Evolutionary conservation across 2,113 vertebrate species (phyloP), one percentile per base, ranked within the genome.

Genomic region (Sclerurus mexicanus): DNA sequence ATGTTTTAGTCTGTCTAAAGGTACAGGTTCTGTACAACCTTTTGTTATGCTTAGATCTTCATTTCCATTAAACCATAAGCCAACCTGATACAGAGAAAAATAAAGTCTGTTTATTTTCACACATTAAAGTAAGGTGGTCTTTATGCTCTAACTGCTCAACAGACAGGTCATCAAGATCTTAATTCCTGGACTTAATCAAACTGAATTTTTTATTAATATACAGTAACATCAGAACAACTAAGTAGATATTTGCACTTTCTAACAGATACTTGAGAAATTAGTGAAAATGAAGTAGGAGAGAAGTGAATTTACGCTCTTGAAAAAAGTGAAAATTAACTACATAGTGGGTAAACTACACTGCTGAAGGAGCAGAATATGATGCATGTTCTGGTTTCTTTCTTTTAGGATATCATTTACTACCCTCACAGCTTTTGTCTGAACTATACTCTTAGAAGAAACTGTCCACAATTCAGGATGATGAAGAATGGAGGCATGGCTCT

Each of bases 51-150:
- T 91, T 80, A 94, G 53, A 46, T 97, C 94, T 94, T 89, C 96
- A 9, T 98, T 97, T 94, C 68, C 93, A 42, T 96, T 93, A 98
- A 99, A 99, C 99, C 99, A 99, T 71, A 99, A 97, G 46, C 98
- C 98, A 76, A 96, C 97, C 99, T 99, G 95, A 49, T 55, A 31
- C 13, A 27, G 49, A 27, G 46, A 25, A 83, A 91, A 33, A 84
- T 30, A 13, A 42, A 59, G 6, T 58, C 47, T 1, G 67, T 67
- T 91, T 44, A 67, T 66, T 94, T 92, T 86, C 47, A 76, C 15
- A 55, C 6, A 19, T 33, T 46, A 85, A 71, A 52, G 68, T 75
- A 79, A 83, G 60, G 6, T 50, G 24, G 27, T 18, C 21, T 14
- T 90, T 66, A 25, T 53, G 63, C 12, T 60, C 3, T 62, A 69